These are phyloP conservation scores for Pangasianodon gigas DNA, from an alignment of 2,113 vertebrate genomes.

Conservation along the genomic window DNA sequence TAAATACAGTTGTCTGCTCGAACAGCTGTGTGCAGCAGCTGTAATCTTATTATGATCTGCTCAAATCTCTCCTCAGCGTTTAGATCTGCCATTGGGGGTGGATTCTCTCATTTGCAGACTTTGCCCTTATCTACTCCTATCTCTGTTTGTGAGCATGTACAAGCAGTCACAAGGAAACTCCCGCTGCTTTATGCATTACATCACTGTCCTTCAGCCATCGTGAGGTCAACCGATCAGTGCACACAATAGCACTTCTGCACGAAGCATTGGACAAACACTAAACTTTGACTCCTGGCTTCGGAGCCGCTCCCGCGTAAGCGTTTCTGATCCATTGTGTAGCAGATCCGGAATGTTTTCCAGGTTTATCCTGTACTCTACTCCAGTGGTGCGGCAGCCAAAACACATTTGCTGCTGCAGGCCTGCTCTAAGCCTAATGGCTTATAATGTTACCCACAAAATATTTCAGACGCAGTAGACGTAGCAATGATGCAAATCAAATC, in stretches of 20 bases:
- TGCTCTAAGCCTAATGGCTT: neutral
- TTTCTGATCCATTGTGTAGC: constrained; percentile 61
- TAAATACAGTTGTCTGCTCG: neutral
- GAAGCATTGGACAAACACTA: neutral
- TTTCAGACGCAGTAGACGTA: neutral
- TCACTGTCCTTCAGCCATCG: constrained; percentile 34
- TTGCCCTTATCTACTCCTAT: constrained; percentile 23
- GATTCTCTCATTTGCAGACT: neutral
- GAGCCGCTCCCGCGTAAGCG: neutral
- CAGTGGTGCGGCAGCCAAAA: neutral
- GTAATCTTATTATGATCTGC: constrained; percentile 11
- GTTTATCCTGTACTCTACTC: constrained; percentile 54
- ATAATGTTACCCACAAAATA: neutral
- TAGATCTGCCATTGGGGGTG: neutral
- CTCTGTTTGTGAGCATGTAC: constrained; percentile 13
- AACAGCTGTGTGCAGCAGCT: neutral
- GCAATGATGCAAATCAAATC: neutral
- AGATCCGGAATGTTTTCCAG: constrained; percentile 59
- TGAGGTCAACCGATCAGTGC: constrained; percentile 12
- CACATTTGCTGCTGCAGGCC: neutral
- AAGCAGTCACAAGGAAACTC: constrained; percentile 16
- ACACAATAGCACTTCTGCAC: neutral
- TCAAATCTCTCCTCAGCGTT: neutral
- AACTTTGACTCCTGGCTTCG: constrained; percentile 14
- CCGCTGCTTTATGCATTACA: constrained; percentile 36